Evolutionary conservation across 2,888 invertebrate species (phyloP).

Genomic region (Protodeltote pygarga): DNA sequence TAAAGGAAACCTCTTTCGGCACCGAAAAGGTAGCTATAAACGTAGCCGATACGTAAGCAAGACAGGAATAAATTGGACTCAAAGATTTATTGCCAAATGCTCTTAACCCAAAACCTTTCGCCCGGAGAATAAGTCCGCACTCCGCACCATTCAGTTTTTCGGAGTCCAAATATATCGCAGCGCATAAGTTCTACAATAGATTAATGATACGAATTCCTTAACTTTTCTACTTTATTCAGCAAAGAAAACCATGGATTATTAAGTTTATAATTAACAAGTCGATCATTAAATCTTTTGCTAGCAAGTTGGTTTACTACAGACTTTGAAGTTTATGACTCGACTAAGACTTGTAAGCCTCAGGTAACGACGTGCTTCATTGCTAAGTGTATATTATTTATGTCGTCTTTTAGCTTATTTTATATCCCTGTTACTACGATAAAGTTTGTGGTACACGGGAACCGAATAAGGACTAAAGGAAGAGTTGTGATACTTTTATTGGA

Average conservation of each 20-base stretch:
- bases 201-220: slow-evolving; percentile 15
- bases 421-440: slow-evolving; percentile 58
- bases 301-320: slow-evolving; percentile 57
- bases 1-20: slow-evolving; percentile 71
- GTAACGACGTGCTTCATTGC: slow-evolving; percentile 75
- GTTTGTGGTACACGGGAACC: slow-evolving; percentile 47
- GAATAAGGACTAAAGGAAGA: slow-evolving; percentile 39
- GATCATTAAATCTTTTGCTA: slow-evolving; percentile 34
- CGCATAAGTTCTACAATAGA: slow-evolving; percentile 30
- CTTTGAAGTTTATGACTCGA: slow-evolving; percentile 62
- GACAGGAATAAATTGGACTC: slow-evolving; percentile 80
- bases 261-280: slow-evolving; percentile 34
- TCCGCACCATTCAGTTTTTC: slow-evolving; percentile 66
- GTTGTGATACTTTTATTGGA: slow-evolving; percentile 32
- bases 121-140: slow-evolving; percentile 59
- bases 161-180: slow-evolving; percentile 51
- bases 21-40: slow-evolving; percentile 74
- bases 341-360: slow-evolving; percentile 65
- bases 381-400: slow-evolving; percentile 73
- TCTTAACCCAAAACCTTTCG: slow-evolving; percentile 76
- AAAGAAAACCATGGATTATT: slow-evolving; percentile 10
- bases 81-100: slow-evolving; percentile 83
- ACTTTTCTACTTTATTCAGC: slow-evolving; percentile 13
- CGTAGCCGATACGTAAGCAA: slow-evolving; percentile 72
- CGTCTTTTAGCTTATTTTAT: slow-evolving; percentile 59